These are phyloP conservation scores for Dicyrtoma fusca DNA, from an alignment of 2,888 invertebrate species.

Conservation along the genomic window DNA sequence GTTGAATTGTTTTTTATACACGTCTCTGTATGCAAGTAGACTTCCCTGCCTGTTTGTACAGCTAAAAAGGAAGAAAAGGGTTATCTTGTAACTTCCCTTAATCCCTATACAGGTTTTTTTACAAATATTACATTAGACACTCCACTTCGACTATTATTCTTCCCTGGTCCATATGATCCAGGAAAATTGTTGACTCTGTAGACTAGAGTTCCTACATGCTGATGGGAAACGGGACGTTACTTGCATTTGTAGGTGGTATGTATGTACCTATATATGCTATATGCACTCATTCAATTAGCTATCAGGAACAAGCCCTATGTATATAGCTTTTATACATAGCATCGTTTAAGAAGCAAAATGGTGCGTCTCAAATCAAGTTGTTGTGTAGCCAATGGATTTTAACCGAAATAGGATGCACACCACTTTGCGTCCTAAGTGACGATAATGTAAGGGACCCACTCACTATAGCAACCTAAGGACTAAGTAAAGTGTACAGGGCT, in stretches of 20 bases:
- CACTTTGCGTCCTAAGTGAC: background rate
- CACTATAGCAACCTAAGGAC: background rate
- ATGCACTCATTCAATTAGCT: too few species aligned
- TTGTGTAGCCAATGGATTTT: too few species aligned
- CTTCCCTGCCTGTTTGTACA: background rate
- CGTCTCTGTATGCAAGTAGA: too few species aligned
- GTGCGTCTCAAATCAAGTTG: too few species aligned
- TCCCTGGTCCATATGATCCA: background rate
- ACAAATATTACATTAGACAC: background rate
- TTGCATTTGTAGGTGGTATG: background rate
- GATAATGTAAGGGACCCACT: background rate
- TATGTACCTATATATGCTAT: background rate
- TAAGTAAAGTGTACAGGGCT: slow-evolving; percentile 6
- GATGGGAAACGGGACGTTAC: too few species aligned
- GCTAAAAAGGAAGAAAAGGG: background rate
- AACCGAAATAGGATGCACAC: slow-evolving; percentile 1
- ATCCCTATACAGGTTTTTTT: background rate
- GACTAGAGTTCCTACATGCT: too few species aligned
- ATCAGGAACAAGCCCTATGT: too few species aligned
- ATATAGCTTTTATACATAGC: too few species aligned
- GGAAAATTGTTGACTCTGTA: too few species aligned
- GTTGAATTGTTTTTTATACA: slow-evolving; percentile 8
- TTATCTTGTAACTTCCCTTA: background rate
- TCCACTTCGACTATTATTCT: background rate
- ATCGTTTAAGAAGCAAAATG: too few species aligned